These are phyloP conservation scores for Zosterops hypoxanthus DNA, from an alignment of 2,113 vertebrate genomes.

Conservation along the genomic window DNA sequence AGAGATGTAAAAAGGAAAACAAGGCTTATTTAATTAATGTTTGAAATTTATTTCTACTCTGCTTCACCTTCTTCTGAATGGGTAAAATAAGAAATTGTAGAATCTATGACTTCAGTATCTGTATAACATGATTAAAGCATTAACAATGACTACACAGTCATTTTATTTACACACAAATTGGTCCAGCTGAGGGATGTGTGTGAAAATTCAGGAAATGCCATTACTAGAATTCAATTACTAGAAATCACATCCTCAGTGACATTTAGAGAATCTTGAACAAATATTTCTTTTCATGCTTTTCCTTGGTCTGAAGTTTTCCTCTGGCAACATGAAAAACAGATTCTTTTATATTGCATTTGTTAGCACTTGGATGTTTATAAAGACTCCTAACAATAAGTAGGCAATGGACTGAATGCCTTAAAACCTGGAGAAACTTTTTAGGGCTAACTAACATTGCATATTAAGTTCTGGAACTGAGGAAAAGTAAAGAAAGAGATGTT, in stretches of 20 bases:
- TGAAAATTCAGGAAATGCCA: not conserved
- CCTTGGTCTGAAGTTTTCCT: slow-evolving; percentile 5
- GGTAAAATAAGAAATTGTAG: not conserved
- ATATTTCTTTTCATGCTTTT: not conserved
- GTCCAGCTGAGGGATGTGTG: not conserved
- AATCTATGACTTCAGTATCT: not conserved
- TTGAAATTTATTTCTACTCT: not conserved
- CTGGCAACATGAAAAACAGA: not conserved
- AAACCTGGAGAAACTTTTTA: slow-evolving; percentile 47
- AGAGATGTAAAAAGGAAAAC: not conserved
- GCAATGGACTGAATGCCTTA: slow-evolving; percentile 14
- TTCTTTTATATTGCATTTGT: slow-evolving; percentile 25
- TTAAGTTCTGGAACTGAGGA: slow-evolving; percentile 14
- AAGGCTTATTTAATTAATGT: not conserved
- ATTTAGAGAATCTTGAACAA: slow-evolving; percentile 21
- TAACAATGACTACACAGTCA: not conserved
- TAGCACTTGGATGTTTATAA: slow-evolving; percentile 21
- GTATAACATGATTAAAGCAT: not conserved
- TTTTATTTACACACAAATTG: not conserved
- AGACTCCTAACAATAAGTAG: slow-evolving; percentile 27
- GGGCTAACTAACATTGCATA: slow-evolving; percentile 15
- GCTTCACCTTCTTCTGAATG: not conserved
- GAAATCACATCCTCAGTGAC: not conserved
- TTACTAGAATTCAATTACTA: not conserved
- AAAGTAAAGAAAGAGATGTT: not conserved